These are phyloP conservation scores for Pemphredon lugubris DNA, from an alignment of 2,888 invertebrate genomes.

Conservation along the genomic window DNA sequence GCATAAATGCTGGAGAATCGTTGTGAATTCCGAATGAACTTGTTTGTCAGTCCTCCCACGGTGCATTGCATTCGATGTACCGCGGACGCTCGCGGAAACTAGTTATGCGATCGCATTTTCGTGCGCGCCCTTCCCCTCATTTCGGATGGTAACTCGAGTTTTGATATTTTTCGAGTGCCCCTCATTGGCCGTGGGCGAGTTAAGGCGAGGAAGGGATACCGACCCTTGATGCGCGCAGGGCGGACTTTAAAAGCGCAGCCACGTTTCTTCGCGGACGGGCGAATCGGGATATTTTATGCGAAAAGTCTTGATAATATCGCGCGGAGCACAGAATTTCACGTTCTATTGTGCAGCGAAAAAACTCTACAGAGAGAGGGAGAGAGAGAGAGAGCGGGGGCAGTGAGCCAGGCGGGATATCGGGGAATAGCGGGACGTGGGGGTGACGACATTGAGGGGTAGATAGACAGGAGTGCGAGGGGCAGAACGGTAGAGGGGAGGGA, in stretches of 20 bases:
- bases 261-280: slow-evolving; percentile 2
- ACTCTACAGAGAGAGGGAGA: neutral
- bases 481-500: neutral
- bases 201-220: neutral
- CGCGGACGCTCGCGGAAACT: slow-evolving; percentile 9
- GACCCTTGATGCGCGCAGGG: slow-evolving; percentile 5
- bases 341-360: neutral
- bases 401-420: too few relatives aligned
- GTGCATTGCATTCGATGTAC: too few relatives aligned
- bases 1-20: too few relatives aligned
- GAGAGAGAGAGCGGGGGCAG: too few relatives aligned
- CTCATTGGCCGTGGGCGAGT: neutral
- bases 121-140: neutral
- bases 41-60: too few relatives aligned
- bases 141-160: slow-evolving; percentile 1
- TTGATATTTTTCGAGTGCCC: slow-evolving; percentile 18
- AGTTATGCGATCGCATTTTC: slow-evolving; percentile 20
- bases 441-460: too few relatives aligned
- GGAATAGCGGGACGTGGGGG: too few relatives aligned
- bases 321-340: slow-evolving; percentile 29
- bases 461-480: neutral
- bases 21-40: too few relatives aligned
- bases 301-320: slow-evolving; percentile 62
- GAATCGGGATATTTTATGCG: slow-evolving; percentile 61
- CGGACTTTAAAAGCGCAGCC: too few relatives aligned